A percentile compares a stretch with the other conserved stretches of the same genome.
Conservation (phyloP, 2,113 vertebrate genomes). For the Pterocles burchelli region DNA sequence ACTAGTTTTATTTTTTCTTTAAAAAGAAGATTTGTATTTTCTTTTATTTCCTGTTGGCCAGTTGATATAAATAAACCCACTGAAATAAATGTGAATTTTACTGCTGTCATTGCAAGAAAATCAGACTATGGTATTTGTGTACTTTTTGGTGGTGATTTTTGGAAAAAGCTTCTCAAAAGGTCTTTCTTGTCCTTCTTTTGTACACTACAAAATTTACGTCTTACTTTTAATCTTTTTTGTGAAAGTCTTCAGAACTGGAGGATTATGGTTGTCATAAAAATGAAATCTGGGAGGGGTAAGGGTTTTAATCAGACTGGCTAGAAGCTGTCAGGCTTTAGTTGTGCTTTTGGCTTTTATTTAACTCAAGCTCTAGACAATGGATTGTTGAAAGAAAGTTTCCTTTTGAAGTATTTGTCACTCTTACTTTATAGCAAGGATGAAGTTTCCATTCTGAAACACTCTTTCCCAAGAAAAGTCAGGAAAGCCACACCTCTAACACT, state of each 20-base stretch:
- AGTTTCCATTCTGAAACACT: neutral
- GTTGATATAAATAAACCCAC: neutral
- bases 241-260: constrained; percentile 15
- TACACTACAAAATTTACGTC: neutral
- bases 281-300: constrained; percentile 7
- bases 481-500: neutral
- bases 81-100: neutral
- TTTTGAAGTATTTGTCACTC: constrained; percentile 37
- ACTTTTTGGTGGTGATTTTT: constrained; percentile 1
- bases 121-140: neutral
- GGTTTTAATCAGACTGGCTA: constrained; percentile 31
- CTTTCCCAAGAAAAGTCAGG: neutral
- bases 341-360: constrained; percentile 50
- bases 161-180: constrained; percentile 22
- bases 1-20: neutral
- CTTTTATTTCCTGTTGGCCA: neutral
- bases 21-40: neutral
- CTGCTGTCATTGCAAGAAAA: neutral
- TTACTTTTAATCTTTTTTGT: neutral
- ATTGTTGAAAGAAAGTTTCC: constrained; percentile 27
- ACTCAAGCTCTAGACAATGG: constrained; percentile 13
- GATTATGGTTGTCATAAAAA: constrained; percentile 58
- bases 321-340: constrained; percentile 21
- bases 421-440: constrained; percentile 11
- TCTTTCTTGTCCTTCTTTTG: constrained; percentile 16